phyloP scores from a whole-genome alignment of 23 tunicate species.

The Aplidium turbinatum region DNA sequence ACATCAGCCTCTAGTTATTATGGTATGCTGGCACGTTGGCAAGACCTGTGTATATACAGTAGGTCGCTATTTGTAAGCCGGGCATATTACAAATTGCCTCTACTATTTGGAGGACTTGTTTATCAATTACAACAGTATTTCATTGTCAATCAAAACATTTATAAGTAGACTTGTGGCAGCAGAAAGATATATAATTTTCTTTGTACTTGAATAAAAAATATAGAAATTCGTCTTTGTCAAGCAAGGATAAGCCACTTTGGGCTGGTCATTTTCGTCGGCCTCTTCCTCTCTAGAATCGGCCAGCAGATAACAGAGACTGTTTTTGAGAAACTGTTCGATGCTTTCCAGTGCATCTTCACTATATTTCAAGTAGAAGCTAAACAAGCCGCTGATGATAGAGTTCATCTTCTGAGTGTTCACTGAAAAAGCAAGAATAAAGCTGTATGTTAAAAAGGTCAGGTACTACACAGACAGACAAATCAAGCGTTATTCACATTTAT shows the following conservation, averaged over 20 bases:
- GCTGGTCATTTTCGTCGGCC: conserved; percentile 10
- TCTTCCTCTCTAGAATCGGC: conserved; percentile 26
- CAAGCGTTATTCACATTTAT: not conserved
- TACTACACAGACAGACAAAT: not conserved
- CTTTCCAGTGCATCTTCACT: conserved; percentile 58
- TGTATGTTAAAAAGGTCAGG: not conserved
- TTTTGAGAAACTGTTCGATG: conserved; percentile 58
- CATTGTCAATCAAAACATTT: no score
- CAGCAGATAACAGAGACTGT: conserved; percentile 46
- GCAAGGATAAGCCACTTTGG: conserved; percentile 40
- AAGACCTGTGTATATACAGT: no score
- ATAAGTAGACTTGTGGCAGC: no score
- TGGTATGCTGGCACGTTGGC: no score
- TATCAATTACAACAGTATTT: no score
- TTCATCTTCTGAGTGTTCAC: conserved; percentile 23
- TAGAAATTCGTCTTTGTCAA: conserved; percentile 59
- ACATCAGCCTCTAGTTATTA: no score
- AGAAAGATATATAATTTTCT: no score
- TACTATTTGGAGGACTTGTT: no score
- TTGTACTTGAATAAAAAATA: conserved; percentile 54
- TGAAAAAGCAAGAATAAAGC: no score
- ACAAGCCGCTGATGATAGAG: conserved; percentile 30
- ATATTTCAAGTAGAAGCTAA: conserved; percentile 41
- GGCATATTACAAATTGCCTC: no score
- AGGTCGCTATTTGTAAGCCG: no score